A percentile compares a stretch with the other conserved stretches of the same genome.
These are phyloP conservation scores for Epiblema foenella DNA, from an alignment of 2,888 invertebrate species.

Conservation along the genomic window DNA sequence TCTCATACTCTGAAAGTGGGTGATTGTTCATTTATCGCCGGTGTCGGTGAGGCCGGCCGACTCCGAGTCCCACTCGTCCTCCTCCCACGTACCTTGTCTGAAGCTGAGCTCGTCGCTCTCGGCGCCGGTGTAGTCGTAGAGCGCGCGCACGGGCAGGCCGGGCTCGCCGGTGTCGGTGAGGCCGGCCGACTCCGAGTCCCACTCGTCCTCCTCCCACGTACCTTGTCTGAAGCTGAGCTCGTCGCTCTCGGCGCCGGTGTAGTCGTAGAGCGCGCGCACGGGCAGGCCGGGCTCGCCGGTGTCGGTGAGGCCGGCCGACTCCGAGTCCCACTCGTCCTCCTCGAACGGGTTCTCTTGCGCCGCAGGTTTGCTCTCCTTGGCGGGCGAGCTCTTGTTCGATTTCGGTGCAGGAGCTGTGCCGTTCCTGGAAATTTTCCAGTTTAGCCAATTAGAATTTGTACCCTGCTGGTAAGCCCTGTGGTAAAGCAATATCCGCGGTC, in stretches of 20 bases:
- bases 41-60: too few species aligned
- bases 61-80: too few species aligned
- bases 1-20: too few species aligned
- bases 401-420: conserved; percentile 75
- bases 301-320: conserved; percentile 94
- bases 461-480: too few species aligned
- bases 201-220: conserved; percentile 90
- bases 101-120: conserved; percentile 99
- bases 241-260: conserved; percentile 98
- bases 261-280: conserved; percentile 97
- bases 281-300: conserved; percentile 97
- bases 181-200: conserved; percentile 92
- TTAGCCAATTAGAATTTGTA: not conserved
- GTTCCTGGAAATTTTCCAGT: conserved; percentile 62
- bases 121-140: conserved; percentile 98
- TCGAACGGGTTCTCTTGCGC: conserved; percentile 93
- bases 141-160: conserved; percentile 96
- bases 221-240: conserved; percentile 98
- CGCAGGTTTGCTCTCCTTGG: conserved; percentile 63
- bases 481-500: too few species aligned
- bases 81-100: conserved; percentile 90
- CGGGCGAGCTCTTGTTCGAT: conserved; percentile 73
- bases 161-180: conserved; percentile 97
- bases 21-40: too few species aligned
- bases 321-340: conserved; percentile 92